phyloP scores from a whole-genome alignment of 2,888 invertebrate species.

The Trichopoda pennipes region DNA sequence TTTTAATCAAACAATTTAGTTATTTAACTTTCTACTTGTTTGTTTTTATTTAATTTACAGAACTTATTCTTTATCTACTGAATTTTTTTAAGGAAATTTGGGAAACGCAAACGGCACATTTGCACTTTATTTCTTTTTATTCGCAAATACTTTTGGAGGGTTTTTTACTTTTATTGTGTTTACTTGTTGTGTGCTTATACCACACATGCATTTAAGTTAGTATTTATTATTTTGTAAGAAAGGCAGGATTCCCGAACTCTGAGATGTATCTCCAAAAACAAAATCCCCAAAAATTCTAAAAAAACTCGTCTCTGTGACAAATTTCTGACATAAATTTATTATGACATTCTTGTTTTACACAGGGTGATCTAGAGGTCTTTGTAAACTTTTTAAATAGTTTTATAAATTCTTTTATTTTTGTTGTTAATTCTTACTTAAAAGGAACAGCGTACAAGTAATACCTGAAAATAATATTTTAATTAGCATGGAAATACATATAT shows the following conservation, averaged over 20 bases:
- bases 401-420: too few relatives aligned
- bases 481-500: too few relatives aligned
- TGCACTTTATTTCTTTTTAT: conserved; percentile 14
- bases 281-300: too few relatives aligned
- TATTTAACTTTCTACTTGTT: neutral
- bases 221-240: conserved; percentile 8
- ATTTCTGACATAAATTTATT: too few relatives aligned
- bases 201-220: conserved; percentile 29
- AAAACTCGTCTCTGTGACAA: too few relatives aligned
- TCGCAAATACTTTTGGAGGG: conserved; percentile 39
- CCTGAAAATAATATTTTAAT: too few relatives aligned
- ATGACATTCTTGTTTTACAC: too few relatives aligned
- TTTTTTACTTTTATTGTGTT: conserved; percentile 36
- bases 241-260: neutral
- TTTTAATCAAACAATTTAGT: neutral
- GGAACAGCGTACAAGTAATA: too few relatives aligned
- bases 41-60: neutral
- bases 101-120: conserved; percentile 34
- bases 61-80: neutral
- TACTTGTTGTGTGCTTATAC: conserved; percentile 13
- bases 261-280: too few relatives aligned
- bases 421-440: too few relatives aligned
- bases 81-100: conserved; percentile 16
- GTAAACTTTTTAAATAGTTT: too few relatives aligned
- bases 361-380: too few relatives aligned